Evolutionary conservation across 2,113 vertebrate species (phyloP).

Genomic region (Trichomycterus rosablanca): DNA sequence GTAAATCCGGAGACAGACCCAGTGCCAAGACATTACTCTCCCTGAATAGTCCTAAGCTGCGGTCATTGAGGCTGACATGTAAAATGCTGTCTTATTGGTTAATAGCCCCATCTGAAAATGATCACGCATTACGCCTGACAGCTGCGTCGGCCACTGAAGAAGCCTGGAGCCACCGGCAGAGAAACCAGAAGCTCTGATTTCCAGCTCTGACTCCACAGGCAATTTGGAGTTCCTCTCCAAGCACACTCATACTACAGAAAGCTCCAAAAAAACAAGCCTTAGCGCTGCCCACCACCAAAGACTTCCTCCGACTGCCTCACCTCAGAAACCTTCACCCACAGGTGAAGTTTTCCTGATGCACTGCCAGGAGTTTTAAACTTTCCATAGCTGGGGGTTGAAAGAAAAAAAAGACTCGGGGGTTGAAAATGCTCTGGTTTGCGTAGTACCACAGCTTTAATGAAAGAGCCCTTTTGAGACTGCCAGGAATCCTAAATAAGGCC

Average conservation of each 20-base stretch:
- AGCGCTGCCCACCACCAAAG: conserved; percentile 54
- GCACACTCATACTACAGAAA: too few relatives aligned
- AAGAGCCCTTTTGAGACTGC: conserved; percentile 65
- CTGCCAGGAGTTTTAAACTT: conserved; percentile 57
- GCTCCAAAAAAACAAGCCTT: conserved; percentile 6
- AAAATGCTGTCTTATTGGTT: conserved; percentile 30
- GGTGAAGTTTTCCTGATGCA: conserved; percentile 50
- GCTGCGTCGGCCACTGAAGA: conserved; percentile 34
- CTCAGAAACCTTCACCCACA: conserved; percentile 57
- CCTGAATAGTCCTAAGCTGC: neutral
- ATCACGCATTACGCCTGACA: conserved; percentile 34
- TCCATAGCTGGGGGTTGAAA: conserved; percentile 55
- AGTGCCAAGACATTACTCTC: conserved; percentile 3
- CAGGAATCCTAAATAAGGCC: conserved; percentile 53
- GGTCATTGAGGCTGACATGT: conserved; percentile 26
- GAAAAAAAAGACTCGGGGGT: conserved; percentile 1
- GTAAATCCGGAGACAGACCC: neutral
- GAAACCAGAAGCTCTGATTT: conserved; percentile 51
- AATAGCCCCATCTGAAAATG: conserved; percentile 36
- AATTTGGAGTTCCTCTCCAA: conserved; percentile 56
- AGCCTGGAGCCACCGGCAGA: too few relatives aligned
- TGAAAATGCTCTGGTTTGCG: conserved; percentile 43
- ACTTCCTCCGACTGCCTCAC: conserved; percentile 59
- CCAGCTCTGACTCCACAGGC: too few relatives aligned
- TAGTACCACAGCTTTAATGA: conserved; percentile 48